Evolutionary conservation across 1,140 invertebrate species (phyloP).

Genomic region (Carposina sasakii): DNA sequence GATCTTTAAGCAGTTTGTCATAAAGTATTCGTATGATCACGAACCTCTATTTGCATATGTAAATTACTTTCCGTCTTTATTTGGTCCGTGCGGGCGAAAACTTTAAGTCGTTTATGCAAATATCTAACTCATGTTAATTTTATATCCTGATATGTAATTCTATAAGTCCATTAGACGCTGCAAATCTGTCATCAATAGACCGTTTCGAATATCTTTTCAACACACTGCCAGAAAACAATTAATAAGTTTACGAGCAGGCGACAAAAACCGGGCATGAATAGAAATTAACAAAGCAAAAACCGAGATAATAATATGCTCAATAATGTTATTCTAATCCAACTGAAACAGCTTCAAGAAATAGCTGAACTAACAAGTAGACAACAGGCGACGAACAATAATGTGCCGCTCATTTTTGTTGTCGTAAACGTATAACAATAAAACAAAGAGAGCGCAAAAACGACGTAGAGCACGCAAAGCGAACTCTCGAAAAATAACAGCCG

Average conservation of each 20-base stretch:
- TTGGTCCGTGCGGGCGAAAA: constrained; percentile 57
- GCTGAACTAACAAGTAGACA: constrained; percentile 31
- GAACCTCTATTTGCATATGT: constrained; percentile 65
- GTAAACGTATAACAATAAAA: constrained; percentile 53
- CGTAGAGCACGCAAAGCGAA: constrained; percentile 40
- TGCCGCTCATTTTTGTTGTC: constrained; percentile 46
- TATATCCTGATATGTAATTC: background rate
- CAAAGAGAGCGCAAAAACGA: constrained; percentile 54
- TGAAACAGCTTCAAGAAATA: constrained; percentile 33
- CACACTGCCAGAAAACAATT: constrained; percentile 24
- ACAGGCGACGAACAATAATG: constrained; percentile 49
- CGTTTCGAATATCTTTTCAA: constrained; percentile 25
- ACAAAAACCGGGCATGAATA: constrained; percentile 40
- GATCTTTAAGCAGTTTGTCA: constrained; percentile 66
- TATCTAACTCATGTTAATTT: constrained; percentile 13
- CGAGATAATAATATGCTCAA: constrained; percentile 34
- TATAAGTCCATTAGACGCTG: constrained; percentile 3
- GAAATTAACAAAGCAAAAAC: constrained; percentile 43
- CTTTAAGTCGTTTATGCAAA: constrained; percentile 56
- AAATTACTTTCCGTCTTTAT: constrained; percentile 68
- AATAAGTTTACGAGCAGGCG: constrained; percentile 21
- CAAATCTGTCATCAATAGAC: constrained; percentile 26
- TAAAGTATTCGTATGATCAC: constrained; percentile 67
- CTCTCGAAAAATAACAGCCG: constrained; percentile 49
- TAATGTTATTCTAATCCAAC: constrained; percentile 38